Evolutionary conservation across 2,113 vertebrate species (phyloP), one percentile per base, ranked within the genome.

Genomic region (Anhinga anhinga): DNA sequence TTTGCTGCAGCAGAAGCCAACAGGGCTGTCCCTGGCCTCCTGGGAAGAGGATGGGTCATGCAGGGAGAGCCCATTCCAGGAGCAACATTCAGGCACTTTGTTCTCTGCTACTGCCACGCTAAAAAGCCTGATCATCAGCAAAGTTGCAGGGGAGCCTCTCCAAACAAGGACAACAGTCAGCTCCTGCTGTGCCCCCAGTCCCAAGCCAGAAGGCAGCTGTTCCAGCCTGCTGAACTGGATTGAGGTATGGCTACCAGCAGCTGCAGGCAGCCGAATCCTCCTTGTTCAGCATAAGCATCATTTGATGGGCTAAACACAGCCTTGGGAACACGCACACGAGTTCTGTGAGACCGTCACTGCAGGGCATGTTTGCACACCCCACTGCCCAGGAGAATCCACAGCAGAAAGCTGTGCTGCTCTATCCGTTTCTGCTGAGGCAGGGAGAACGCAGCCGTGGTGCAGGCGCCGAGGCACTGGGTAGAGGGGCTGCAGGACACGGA

Each of bases 401-500:
- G 23, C 50, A 36, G 53, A 26, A 36, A 63, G 81, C 20, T 18
- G 19, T 72, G 69, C 59, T 58, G 32, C 81, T 44, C 52, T 17
- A 2, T 11, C 27, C 4, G 2, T 18, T 61, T 53, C 36, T 50
- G 53, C n/a, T 25, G 44, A 61, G 59, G 77, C 4, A 4, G 38
- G 36, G 40, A 45, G 23, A 88, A 4, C 1, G 2, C 27, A 34
- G n/a, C 42, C 23, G 9, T 47, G 11, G 15, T 5, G 17, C 55
- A 55, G 36, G 21, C 0, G 1, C 27, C 17, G 85, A 81, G 45
- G 40, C 20, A 7, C 0, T 16, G 38, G 15, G 8, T 30, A 34
- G 9, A 7, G 15, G 40, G 56, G 62, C 42, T 72, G 58, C 67
- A 47, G 7, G 5, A 11, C 11, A 3, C 0, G 0, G 16, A 81